Evolutionary conservation across 2,797 vertebrate genomes (phyloP), one percentile per base, ranked within the genome.

Genomic region (Esox masquinongy): DNA sequence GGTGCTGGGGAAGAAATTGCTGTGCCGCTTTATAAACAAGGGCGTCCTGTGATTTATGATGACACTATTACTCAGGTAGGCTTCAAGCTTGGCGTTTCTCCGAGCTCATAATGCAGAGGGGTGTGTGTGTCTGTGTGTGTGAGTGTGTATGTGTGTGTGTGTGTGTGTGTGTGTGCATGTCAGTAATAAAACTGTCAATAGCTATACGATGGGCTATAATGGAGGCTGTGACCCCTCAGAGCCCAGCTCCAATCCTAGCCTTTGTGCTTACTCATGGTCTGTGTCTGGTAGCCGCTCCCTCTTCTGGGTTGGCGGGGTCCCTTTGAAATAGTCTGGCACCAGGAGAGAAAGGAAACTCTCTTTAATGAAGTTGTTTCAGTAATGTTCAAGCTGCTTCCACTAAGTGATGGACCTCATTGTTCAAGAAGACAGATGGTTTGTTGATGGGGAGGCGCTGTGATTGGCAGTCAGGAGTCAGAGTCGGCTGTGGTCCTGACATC

Each of bases 111-210:
- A 70, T 24, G 50, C 50, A 7, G 50, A 50, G 68, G 29, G 29
- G 64, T 36, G 39, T 9, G 39, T 9, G 39, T 9, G 39, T 9
- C 1, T 43, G 39, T 9, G 39, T 43, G 39, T 43, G 39, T 43
- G 39, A 1, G 5, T 43, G 5, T 43, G 39, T 43, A 4, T 43
- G 5, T 43, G 39, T 7, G 5, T 43, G 39, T 43, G 39, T 43
- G 39, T 43, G 5, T 43, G 39, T 9, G 39, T 43, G 39, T 43
- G 39, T 43, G 39, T 9, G 5, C 5, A 4, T 59, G 36, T 17
- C 47, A 69, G 79, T 11, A 69, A 68, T 82, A 83, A 81, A 80
- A 70, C 74, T 78, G 78, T 71, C 81, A 78, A 22, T 61, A 26
- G 63, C 63, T 63, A 50, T 74, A 70, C 77, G 70, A 78, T 63